Evolutionary conservation across 2,888 invertebrate genomes (phyloP).

Genomic region (Arrhopalites spinosus): DNA sequence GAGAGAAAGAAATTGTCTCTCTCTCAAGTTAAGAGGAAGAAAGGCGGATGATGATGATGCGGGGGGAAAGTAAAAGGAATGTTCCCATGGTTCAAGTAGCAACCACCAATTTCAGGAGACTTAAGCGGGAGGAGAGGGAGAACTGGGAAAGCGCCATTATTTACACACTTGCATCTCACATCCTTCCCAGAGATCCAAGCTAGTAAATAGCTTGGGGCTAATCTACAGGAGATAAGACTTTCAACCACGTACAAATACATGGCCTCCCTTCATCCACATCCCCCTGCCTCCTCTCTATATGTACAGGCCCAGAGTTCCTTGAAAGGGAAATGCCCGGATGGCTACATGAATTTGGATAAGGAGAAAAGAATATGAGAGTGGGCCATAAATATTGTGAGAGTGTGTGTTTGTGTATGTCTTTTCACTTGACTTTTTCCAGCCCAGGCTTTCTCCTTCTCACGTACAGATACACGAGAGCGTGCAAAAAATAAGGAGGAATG

Average conservation of each 20-base stretch:
- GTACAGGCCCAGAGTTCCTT: too few relatives aligned
- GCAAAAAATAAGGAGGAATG: too few relatives aligned
- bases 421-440: constrained; percentile 23
- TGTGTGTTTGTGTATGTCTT: neutral
- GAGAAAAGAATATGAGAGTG: constrained; percentile 20
- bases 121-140: too few relatives aligned
- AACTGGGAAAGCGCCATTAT: neutral
- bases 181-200: too few relatives aligned
- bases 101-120: too few relatives aligned
- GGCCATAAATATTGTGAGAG: constrained; percentile 29
- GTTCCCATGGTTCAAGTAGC: too few relatives aligned
- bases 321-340: constrained; percentile 13
- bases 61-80: too few relatives aligned
- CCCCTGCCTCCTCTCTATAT: neutral
- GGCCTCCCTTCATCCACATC: neutral
- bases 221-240: neutral
- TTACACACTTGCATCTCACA: too few relatives aligned
- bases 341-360: constrained; percentile 25
- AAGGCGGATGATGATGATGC: too few relatives aligned
- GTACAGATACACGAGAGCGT: too few relatives aligned
- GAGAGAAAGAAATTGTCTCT: too few relatives aligned
- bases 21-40: too few relatives aligned
- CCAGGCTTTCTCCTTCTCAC: neutral
- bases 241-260: neutral
- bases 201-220: constrained; percentile 14